These are phyloP conservation scores for Cherax destructor DNA, from an alignment of 1,140 invertebrate genomes.

Conservation along the genomic window DNA sequence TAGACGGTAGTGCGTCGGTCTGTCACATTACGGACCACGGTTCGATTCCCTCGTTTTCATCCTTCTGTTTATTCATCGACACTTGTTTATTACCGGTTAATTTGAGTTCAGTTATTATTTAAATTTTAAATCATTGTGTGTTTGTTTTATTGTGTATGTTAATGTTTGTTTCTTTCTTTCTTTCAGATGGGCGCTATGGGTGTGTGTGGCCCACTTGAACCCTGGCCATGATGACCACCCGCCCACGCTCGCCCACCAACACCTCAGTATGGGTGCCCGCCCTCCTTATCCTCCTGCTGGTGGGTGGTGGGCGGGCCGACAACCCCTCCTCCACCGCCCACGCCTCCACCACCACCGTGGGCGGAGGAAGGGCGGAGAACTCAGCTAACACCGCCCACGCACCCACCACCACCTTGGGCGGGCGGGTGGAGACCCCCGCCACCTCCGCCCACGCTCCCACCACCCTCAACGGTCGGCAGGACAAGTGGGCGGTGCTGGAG, in stretches of 20 bases:
- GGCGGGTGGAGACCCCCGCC: background rate
- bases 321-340: conserved; percentile 17
- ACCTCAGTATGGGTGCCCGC: background rate
- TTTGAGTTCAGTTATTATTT: too few relatives aligned
- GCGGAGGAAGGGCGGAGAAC: too few relatives aligned
- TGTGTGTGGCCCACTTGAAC: background rate
- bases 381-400: conserved; percentile 5
- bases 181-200: conserved; percentile 37
- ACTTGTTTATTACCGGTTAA: too few relatives aligned
- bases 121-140: background rate
- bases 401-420: background rate
- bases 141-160: background rate
- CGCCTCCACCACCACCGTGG: background rate
- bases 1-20: too few relatives aligned
- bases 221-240: conserved; percentile 27
- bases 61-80: background rate
- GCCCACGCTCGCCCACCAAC: conserved; percentile 14
- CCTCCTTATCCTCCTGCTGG: conserved; percentile 20
- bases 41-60: background rate
- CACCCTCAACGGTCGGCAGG: background rate
- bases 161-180: background rate
- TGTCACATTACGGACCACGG: too few relatives aligned
- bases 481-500: background rate
- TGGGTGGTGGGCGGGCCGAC: background rate
- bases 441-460: conserved; percentile 8